Evolutionary conservation across 2,888 invertebrate genomes (phyloP).

Genomic region (Operophtera brumata): DNA sequence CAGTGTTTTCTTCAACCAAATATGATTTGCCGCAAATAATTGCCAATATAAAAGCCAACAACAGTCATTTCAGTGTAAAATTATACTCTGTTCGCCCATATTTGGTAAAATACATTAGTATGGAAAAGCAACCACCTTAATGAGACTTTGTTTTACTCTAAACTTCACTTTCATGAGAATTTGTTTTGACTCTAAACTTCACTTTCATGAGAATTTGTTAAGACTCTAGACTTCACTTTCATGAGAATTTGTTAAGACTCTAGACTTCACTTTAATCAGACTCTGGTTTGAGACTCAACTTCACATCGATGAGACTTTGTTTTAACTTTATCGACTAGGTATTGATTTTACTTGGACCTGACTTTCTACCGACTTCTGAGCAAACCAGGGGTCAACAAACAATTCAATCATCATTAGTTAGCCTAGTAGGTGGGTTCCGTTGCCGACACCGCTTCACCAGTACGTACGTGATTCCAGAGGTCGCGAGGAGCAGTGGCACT

Average conservation of each 20-base stretch:
- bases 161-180: neutral
- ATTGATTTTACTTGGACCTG: too few species aligned
- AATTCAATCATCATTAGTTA: conserved; percentile 45
- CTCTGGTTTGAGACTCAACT: too few species aligned
- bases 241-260: neutral
- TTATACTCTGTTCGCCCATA: too few species aligned
- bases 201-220: neutral
- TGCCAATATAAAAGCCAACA: too few species aligned
- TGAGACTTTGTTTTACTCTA: too few species aligned
- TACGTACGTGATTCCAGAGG: conserved; percentile 68
- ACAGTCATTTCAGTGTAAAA: too few species aligned
- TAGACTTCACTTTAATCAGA: neutral
- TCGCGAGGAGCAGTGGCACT: conserved; percentile 74
- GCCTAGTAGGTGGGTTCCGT: conserved; percentile 37
- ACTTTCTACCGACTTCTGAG: too few species aligned
- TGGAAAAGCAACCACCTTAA: too few species aligned
- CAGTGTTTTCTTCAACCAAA: too few species aligned
- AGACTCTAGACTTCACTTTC: neutral
- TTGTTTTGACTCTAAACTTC: neutral
- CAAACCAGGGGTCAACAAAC: neutral
- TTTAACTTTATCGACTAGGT: neutral
- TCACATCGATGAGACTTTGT: too few species aligned
- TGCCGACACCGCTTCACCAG: conserved; percentile 48
- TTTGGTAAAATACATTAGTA: too few species aligned
- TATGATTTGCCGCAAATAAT: too few species aligned